Base-by-base conservation (phyloP, 2,888 invertebrate species). In the Cylloceria caligata region DNA sequence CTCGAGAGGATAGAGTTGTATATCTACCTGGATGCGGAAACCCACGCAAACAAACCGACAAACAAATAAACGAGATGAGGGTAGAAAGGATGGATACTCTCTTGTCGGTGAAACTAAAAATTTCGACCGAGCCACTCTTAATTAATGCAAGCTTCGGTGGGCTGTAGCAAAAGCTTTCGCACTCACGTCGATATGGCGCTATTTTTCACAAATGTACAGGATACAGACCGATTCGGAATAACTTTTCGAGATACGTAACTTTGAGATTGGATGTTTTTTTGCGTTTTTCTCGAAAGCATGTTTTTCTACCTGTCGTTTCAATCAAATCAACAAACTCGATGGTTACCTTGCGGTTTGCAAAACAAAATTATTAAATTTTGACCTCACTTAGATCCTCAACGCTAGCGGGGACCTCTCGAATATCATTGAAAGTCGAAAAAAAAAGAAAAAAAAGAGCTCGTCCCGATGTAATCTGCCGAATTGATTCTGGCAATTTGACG, bases 61-160 rank as follows among this genome's bases (percentile, higher is more conserved):
- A 57, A 55, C 55, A 16, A 49, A 71, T n/a, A 47, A 39, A 69
- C 55, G 55, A 52, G 21, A 47, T 36, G 36, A 9, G 16, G 47
- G 52, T 13, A 62, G 52, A 72, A 49, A 71, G 55, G 47, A 13
- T 45, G 30, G 16, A 27, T 39, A 57, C 42, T 65, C 39, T 71
- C 30, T 45, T 68, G 68, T 39, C 60, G 60, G 68, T 13, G 52
- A 62, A 77, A 73, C 69, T 62, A 81, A 77, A 77, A 77, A 60
- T 34, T 68, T 73, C 57, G 71, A 71, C 60, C 72, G 60, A 72
- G 72, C 60, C 55, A 76, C 80, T 76, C 67, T 62, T 67, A 72
- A 81, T 81, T 72, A 76, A 80, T 76, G 47, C 76, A 60, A 67
- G 60, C 76, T 72, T 39, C 65, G 71, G 36, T 60, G 30, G 30